phyloP scores from a whole-genome alignment of 2,113 vertebrate species.

The Reinhardtius hippoglossoides region DNA sequence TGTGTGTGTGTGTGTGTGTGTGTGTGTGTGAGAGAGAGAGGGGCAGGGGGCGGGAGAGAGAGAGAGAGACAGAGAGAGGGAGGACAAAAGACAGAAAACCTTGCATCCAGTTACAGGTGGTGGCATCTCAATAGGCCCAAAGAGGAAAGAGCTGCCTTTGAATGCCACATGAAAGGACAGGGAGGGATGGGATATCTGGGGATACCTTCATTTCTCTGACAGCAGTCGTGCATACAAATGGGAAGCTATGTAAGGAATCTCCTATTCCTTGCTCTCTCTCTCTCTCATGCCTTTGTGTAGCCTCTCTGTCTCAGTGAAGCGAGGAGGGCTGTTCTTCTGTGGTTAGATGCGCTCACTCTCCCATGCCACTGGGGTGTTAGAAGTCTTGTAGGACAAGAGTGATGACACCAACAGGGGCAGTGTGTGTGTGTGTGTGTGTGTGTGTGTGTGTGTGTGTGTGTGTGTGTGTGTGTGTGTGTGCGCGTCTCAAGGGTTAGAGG shows the following conservation, averaged over 20 bases:
- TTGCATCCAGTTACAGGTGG: conserved; percentile 85
- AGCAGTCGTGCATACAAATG: conserved; percentile 86
- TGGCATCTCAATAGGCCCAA: conserved; percentile 80
- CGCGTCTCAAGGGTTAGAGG: conserved; percentile 44
- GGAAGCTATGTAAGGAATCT: conserved; percentile 89
- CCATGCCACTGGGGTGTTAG: conserved; percentile 86
- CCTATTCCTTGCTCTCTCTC: conserved; percentile 56
- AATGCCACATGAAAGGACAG: conserved; percentile 80
- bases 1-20: conserved; percentile 38
- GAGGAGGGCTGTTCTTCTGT: conserved; percentile 66
- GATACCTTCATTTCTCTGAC: conserved; percentile 77
- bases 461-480: conserved; percentile 36
- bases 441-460: conserved; percentile 31
- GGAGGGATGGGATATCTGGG: conserved; percentile 81
- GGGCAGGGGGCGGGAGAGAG: not conserved
- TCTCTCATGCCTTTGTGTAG: conserved; percentile 54
- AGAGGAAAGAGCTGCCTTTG: conserved; percentile 82
- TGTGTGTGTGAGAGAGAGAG: conserved; percentile 21
- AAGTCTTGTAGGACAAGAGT: conserved; percentile 87
- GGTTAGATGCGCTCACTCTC: conserved; percentile 83
- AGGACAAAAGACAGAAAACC: conserved; percentile 74
- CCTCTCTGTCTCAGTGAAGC: conserved; percentile 74
- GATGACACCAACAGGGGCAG: conserved; percentile 80
- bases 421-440: conserved; percentile 30
- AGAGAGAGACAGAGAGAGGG: not conserved